Base-by-base conservation (phyloP, 2,888 invertebrate genomes). In the Melieria crassipennis region DNA sequence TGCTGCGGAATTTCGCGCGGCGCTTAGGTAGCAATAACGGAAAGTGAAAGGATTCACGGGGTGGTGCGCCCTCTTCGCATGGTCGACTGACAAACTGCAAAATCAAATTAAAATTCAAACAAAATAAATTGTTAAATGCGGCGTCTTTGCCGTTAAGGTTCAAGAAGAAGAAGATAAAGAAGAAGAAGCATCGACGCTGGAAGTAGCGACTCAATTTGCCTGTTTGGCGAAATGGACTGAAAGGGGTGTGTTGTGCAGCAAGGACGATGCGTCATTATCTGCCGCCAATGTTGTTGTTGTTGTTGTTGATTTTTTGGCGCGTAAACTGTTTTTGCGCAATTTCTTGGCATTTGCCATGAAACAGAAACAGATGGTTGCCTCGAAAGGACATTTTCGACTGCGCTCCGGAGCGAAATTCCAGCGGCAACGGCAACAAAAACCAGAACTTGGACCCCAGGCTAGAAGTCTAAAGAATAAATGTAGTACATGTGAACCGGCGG, bases 261-360 rank as follows among this genome's bases (percentile, higher is more conserved):
- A 57, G 45, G 50, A 47, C 30, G 50, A 52, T 58, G 43, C 55
- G 45, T 42, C 5, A 7, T 50, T 57, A 7, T 68, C 50, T 72
- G 42, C 65, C 47, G 55, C 56, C 46, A 5, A 16, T 30, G 5
- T 55, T 65, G 16, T 65, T 46, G 55, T 56, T 46, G 46, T 50
- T 42, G 62, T 30, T 73, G 46, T 47, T 42, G 70, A 69, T 64
- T 66, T 81, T 82, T 81, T 81, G 82, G 83, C 81, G 83, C 81
- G 83, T 78, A 82, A 79, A 73, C 57, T 69, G 75, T 79, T 45
- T 46, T 11, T 1, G 56, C 62, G 46, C 70, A 70, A 65, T 65
- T 30, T 30, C 30, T 30, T 30, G 30, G 30, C 30, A 30, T 30
- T 30, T 30, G 30, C 30, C 3, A 3, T 30, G 30, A 30, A 30